Base-by-base conservation (phyloP, 1,140 invertebrate genomes). In the Aphaenogaster rudis region DNA sequence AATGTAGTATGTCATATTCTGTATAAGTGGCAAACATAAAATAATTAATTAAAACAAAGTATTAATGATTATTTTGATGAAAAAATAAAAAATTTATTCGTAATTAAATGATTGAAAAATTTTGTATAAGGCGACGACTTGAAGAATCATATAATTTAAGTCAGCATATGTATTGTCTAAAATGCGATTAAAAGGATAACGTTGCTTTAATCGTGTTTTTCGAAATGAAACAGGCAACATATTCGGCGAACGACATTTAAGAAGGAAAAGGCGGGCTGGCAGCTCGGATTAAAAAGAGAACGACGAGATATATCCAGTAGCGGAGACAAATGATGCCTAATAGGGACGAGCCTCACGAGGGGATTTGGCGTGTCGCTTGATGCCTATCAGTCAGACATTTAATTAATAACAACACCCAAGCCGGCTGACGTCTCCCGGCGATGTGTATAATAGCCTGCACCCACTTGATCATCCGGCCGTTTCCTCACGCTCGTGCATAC, bases 331-430 rank as follows among this genome's bases (percentile, higher is more conserved):
- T 95, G 93, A 94, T 93, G 92, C 93, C 92, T 95, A 95, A 95
- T 94, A 93, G 94, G 91, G 90, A 91, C 87, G 88, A 90, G 79
- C n/a, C 76, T 84, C 87, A 78, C 57, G 88, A 89, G 90, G 90
- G 90, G 93, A 94, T 93, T 95, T 93, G 93, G 92, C 90, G 92
- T 91, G 91, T 61, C 79, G 87, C 88, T 92, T 92, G 95, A 95
- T 95, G 93, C 93, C 94, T 95, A 95, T 95, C 95, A 92, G 92
- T 94, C 93, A 93, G 94, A 94, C 94, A 90, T 95, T 95, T 95
- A 95, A 95, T 95, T 95, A 95, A 95, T 95, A 95, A 95, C 93
- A 95, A 95, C 94, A 95, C 94, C 93, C 94, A 92, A 90, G 91
- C 87, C 78, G 93, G 88, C 94, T 94, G 94, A 95, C 94, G 90